phyloP scores from a whole-genome alignment of 2,797 vertebrate genomes.

The Amblyopsis hoosieri region DNA sequence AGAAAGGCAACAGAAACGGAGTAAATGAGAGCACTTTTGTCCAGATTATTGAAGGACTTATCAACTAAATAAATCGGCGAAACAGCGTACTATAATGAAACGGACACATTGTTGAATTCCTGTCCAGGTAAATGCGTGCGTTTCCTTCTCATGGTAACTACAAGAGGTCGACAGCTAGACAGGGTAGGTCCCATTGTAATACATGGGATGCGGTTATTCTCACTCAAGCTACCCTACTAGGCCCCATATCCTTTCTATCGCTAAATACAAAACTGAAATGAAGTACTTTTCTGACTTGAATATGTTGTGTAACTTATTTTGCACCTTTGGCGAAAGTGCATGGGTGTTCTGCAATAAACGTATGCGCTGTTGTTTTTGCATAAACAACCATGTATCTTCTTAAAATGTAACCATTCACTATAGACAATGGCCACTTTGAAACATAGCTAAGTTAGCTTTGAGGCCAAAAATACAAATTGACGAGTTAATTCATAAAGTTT shows the following conservation, averaged over 20 bases:
- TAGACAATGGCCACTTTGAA: conserved; percentile 61
- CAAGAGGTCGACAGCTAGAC: conserved; percentile 73
- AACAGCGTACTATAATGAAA: conserved; percentile 75
- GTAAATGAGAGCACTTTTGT: conserved; percentile 83
- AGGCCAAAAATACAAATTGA: conserved; percentile 49
- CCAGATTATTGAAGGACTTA: conserved; percentile 80
- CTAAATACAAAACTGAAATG: conserved; percentile 64
- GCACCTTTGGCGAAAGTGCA: neutral
- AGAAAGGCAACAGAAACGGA: conserved; percentile 82
- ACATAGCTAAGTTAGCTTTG: conserved; percentile 35
- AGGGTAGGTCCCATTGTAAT: conserved; percentile 82
- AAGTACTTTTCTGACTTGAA: conserved; percentile 58
- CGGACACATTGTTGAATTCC: conserved; percentile 78
- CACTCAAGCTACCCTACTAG: conserved; percentile 78
- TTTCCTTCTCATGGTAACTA: conserved; percentile 72
- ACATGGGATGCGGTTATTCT: conserved; percentile 83
- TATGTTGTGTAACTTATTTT: conserved; percentile 34
- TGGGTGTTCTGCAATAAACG: conserved; percentile 13
- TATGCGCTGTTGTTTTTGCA: conserved; percentile 30
- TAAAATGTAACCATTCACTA: conserved; percentile 55
- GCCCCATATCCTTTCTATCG: conserved; percentile 76
- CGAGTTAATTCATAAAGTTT: conserved; percentile 39
- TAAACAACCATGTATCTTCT: conserved; percentile 39
- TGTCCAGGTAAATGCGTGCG: conserved; percentile 77
- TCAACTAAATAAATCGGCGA: conserved; percentile 72